Evolutionary conservation across 1,140 invertebrate species (phyloP), one percentile per base, ranked within the genome.

Genomic region (Cydia pomonella): DNA sequence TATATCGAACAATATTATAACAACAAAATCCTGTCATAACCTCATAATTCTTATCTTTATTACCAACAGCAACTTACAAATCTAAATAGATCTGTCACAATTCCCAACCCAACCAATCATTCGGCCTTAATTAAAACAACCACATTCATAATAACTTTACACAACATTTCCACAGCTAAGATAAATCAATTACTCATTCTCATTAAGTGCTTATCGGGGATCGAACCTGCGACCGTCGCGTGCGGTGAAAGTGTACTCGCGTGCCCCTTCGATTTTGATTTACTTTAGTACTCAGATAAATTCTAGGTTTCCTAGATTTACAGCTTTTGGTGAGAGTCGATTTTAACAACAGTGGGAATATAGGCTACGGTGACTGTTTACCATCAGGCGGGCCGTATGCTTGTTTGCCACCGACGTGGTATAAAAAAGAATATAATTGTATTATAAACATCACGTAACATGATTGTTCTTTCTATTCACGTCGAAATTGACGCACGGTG

Each of bases 61-160:
- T 59, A 21, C n/a, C 16, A 59, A 23, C 53, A 10, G 53, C 21
- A 59, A 21, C 7, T 23, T 59, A 23, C 53, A 59, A 59, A 21
- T 59, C 9, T 21, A 59, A 59, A 59, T 59, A 59, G 21, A 59
- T 59, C 18, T 59, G 21, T 23, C 53, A 23, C 16, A 10, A 59
- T 12, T n/a, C 16, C 53, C 21, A 59, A 23, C 21, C 53, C 9
- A 21, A 59, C 18, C 53, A 59, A 59, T 59, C 53, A 18, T 59
- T 23, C 18, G 9, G 21, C 53, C 53, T 3, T 59, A 59, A 59
- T 59, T 59, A 59, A 59, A 23, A 59, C 53, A 59, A 59, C 53
- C 53, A 59, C 53, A 59, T 59, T 59, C 53, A 59, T 59, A 59
- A 59, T 59, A 59, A 59, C 53, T 59, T 50, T 59, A 59, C 53